Evolutionary conservation across 1,140 invertebrate genomes (phyloP).

Genomic region (Apis mellifera): DNA sequence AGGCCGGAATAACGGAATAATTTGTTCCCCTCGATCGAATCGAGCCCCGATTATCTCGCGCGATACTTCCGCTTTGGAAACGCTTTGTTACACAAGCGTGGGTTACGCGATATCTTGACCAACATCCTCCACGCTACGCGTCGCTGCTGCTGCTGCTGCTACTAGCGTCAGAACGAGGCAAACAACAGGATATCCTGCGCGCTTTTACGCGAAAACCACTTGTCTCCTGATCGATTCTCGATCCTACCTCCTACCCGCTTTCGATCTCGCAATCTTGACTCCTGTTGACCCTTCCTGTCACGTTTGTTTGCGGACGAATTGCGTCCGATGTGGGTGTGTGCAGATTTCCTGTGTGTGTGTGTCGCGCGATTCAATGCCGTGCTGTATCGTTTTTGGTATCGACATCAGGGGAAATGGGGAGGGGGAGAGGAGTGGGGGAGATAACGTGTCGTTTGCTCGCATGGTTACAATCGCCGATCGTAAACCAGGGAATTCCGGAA

Average conservation of each 20-base stretch:
- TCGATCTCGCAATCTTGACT: neutral
- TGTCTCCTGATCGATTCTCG: constrained; percentile 13
- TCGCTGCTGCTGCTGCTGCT: neutral
- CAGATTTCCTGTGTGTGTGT: neutral
- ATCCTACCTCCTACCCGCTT: too few species aligned
- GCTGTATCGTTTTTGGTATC: constrained; percentile 7
- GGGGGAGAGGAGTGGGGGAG: too few species aligned
- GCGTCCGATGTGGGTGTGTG: too few species aligned
- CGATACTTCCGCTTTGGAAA: constrained; percentile 40
- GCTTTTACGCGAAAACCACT: constrained; percentile 15
- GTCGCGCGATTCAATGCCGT: constrained; percentile 15
- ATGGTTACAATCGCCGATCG: neutral
- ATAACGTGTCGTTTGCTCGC: neutral
- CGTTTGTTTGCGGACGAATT: neutral
- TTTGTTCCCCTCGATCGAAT: constrained; percentile 35
- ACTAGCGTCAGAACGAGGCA: neutral
- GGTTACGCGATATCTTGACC: constrained; percentile 40
- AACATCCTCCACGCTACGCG: constrained; percentile 6
- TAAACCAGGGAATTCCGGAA: neutral
- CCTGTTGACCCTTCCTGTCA: neutral
- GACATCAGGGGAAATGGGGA: too few species aligned
- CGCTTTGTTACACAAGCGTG: constrained; percentile 16
- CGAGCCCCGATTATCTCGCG: constrained; percentile 16
- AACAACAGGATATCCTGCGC: neutral
- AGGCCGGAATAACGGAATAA: constrained; percentile 36